Conservation (phyloP, 2,888 invertebrate genomes). For the Schizaphis graminum region DNA sequence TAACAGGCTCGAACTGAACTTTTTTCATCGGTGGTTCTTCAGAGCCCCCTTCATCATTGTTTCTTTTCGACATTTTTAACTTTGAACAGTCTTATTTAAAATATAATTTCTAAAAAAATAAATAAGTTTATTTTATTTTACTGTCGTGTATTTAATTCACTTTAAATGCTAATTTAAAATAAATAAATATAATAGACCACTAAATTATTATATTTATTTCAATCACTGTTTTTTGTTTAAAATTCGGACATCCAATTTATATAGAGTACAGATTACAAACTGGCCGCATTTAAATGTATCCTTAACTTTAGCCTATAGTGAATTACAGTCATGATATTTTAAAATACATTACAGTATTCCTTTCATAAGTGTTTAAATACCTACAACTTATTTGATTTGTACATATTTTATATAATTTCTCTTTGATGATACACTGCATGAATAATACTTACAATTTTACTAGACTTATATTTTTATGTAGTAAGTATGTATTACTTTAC, state of each 20-base stretch:
- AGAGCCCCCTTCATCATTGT: slow-evolving; percentile 75
- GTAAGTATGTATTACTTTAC: neutral
- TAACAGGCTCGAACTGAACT: slow-evolving; percentile 93
- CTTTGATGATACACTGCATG: neutral
- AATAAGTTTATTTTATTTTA: neutral
- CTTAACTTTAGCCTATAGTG: neutral
- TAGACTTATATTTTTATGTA: neutral
- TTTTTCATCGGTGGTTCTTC: slow-evolving; percentile 89
- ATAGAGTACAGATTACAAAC: neutral
- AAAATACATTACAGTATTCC: neutral
- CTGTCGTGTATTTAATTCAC: neutral
- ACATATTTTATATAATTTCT: neutral
- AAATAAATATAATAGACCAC: neutral
- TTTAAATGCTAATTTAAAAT: neutral
- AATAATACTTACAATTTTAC: neutral
- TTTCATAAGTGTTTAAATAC: neutral
- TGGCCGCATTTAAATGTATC: neutral
- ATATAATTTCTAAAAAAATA: slow-evolving; percentile 21
- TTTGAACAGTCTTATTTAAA: neutral
- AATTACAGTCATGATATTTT: neutral
- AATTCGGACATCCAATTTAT: neutral
- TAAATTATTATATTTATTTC: neutral
- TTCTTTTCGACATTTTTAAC: slow-evolving; percentile 75
- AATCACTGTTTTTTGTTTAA: neutral
- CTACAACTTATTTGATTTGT: neutral